Conservation (phyloP, 2,888 invertebrate species). For the Selenia dentaria region DNA sequence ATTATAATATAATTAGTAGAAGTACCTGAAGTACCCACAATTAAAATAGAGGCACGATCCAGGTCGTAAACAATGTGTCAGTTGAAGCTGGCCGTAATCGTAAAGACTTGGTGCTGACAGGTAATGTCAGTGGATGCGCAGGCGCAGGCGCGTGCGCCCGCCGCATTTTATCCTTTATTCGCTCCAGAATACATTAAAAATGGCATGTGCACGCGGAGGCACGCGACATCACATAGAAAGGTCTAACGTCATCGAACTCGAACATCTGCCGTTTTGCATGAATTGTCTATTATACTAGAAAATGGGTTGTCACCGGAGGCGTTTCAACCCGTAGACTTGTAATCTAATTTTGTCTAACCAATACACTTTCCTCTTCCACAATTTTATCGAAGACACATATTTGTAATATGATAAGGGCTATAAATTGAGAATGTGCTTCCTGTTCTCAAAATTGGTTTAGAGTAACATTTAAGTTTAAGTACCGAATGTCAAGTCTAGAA, state of each 20-base stretch:
- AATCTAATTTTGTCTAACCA: too few species aligned
- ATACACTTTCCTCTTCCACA: too few species aligned
- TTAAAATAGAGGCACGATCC: slow-evolving; percentile 17
- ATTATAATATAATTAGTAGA: too few species aligned
- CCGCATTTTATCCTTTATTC: slow-evolving; percentile 11
- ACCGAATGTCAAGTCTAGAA: too few species aligned
- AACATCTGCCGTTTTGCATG: slow-evolving; percentile 64
- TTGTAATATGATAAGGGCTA: too few species aligned
- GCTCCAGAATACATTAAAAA: slow-evolving; percentile 46
- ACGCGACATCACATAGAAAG: slow-evolving; percentile 71
- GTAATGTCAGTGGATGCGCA: slow-evolving; percentile 35
- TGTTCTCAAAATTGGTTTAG: too few species aligned
- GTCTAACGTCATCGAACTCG: slow-evolving; percentile 74
- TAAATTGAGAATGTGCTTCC: too few species aligned
- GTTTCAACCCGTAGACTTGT: slow-evolving; percentile 8
- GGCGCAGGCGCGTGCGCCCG: slow-evolving; percentile 12
- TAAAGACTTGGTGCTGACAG: slow-evolving; percentile 52
- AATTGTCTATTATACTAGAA: slow-evolving; percentile 26
- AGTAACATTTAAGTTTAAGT: too few species aligned
- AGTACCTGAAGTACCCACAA: too few species aligned
- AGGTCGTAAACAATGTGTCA: slow-evolving; percentile 33
- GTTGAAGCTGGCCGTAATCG: slow-evolving; percentile 39
- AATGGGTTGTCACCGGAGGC: slow-evolving; percentile 13
- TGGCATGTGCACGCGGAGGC: slow-evolving; percentile 52
- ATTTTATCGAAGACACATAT: too few species aligned